Base-by-base conservation (phyloP, 2,113 vertebrate genomes). In the Zeus faber region DNA sequence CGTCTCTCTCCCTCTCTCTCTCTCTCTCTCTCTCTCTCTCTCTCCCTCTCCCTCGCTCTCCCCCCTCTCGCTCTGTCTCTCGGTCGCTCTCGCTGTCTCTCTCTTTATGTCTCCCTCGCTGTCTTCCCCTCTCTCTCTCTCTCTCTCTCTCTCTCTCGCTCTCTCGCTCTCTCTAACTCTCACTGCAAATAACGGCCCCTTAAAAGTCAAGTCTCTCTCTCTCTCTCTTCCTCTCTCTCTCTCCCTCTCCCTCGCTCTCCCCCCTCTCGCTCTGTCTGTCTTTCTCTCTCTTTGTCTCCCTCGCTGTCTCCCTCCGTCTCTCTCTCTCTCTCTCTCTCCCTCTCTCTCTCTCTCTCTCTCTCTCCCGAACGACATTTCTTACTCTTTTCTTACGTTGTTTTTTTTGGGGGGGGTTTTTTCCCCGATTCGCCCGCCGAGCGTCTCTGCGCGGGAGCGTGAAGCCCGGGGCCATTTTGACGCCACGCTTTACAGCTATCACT, bases 401-500 rank as follows among this genome's bases (percentile, higher is more conserved):
- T 29, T 29, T 29, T 29, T 29, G 27, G n/a, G n/a, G n/a, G n/a
- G n/a, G n/a, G n/a, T n/a, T n/a, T 29, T 29, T 29, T 29, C 27
- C 9, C 27, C 27, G 27, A 35, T 8, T 29, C 4, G 9, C 11
- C 10, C 10, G 11, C 33, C 33, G n/a, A 10, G 27, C 27, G 33
- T 35, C 5, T 11, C 33, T 4, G 80, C 76, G 69, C 47, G 35
- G 54, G 54, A 67, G 0, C 74, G 48, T 79, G 69, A 74, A 78
- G 76, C 68, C 49, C 33, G 62, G 70, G n/a, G n/a, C n/a, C n/a
- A n/a, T n/a, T n/a, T n/a, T n/a, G 65, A 51, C 54, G 72, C 72
- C 73, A 73, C 72, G 57, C 66, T 65, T 77, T 73, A 76, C 72
- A 76, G 74, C 74, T 70, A 70, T 85, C 80, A 65, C 80, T 68